Evolutionary conservation across 2,113 vertebrate species (phyloP), one percentile per base, ranked within the genome.

Genomic region (Amia ocellicauda): DNA sequence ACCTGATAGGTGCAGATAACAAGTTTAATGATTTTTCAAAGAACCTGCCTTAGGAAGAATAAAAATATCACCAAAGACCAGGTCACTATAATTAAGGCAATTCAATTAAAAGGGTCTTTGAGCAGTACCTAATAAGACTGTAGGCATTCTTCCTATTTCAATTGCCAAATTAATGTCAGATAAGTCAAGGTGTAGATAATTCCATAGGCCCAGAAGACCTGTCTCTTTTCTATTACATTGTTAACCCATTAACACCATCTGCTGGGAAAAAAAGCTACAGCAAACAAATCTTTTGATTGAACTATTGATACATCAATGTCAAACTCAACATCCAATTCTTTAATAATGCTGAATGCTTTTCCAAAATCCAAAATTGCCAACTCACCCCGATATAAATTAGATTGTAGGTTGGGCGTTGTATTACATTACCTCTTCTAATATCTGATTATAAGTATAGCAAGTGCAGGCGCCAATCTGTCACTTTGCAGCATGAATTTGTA

Each of bases 31-130:
- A 81, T 65, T 79, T 81, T 86, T 74, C 73, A 73, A 84, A 84
- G 81, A 76, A 77, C 81, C 88, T 86, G 83, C 82, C 78, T 70
- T 66, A 64, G 74, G 80, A 81, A 66, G 77, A 80, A 82, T 82
- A 80, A 86, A 75, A 74, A 87, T 89, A 90, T 86, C 77, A 80
- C 78, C 74, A 69, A 74, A 70, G 83, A 71, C 79, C 73, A 76
- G 82, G 83, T 83, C 64, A 63, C 60, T 58, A 81, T 85, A 84
- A 88, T 84, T 86, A 87, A 83, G 73, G 78, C 76, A 63, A 88
- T 78, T 86, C 77, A 84, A 84, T 83, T 75, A 84, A 76, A 69
- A 78, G 76, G 64, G 70, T 45, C 64, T 77, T 77, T 72, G 69
- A 79, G 77, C 72, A 80, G 76, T 80, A 77, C 82, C 78, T 72